Percentiles rank a stretch among this genome's conserved stretches.
Evolutionary conservation across 1,140 invertebrate genomes (phyloP).

Genomic region (Laupala kohalensis): DNA sequence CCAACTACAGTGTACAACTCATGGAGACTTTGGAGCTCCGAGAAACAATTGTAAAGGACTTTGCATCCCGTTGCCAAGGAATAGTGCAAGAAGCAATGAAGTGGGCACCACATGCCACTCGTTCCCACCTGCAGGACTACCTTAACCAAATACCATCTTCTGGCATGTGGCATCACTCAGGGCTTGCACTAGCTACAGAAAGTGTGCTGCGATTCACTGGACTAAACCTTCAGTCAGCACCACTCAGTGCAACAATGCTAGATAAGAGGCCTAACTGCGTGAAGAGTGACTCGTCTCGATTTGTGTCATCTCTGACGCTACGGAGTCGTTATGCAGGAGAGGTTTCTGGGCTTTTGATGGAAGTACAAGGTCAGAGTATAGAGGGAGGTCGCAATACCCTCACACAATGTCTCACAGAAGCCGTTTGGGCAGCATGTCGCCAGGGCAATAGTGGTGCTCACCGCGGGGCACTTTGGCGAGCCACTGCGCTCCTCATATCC

Average conservation of each 20-base stretch:
- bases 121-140: constrained; percentile 89
- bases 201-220: constrained; percentile 66
- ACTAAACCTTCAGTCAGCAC: constrained; percentile 43
- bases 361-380: constrained; percentile 30
- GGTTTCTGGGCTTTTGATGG: constrained; percentile 57
- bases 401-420: constrained; percentile 39
- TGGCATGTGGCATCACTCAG: constrained; percentile 67
- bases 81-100: constrained; percentile 96
- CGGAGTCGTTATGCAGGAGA: constrained; percentile 82
- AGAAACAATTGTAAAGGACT: constrained; percentile 79
- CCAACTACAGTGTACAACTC: constrained; percentile 69
- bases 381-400: constrained; percentile 30
- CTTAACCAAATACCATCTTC: constrained; percentile 61
- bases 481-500: constrained; percentile 77
- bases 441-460: constrained; percentile 46
- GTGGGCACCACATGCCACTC: constrained; percentile 90
- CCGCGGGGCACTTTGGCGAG: constrained; percentile 74
- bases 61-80: constrained; percentile 77
- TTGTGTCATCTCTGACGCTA: constrained; percentile 73
- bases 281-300: constrained; percentile 66
- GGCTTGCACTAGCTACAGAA: constrained; percentile 73
- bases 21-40: constrained; percentile 85
- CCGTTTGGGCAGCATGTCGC: constrained; percentile 49
- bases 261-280: constrained; percentile 73
- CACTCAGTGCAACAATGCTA: constrained; percentile 47